These are phyloP conservation scores for Tribolium freemani DNA, from an alignment of 2,888 invertebrate species.

Conservation along the genomic window DNA sequence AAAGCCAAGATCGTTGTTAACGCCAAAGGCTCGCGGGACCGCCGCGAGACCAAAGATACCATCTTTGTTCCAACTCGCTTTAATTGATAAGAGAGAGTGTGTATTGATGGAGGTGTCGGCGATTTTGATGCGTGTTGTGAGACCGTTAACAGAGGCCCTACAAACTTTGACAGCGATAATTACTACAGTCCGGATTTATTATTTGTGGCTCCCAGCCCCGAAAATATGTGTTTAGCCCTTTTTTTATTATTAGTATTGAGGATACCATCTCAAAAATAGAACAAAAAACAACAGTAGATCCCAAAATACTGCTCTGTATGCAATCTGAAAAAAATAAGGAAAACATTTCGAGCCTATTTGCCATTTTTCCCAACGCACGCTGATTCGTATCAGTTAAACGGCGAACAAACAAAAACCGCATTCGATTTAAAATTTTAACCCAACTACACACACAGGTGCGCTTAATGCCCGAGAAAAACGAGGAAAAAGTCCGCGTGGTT, in stretches of 20 bases:
- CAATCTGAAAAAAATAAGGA: background rate
- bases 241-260: too few relatives aligned
- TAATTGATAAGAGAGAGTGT: constrained; percentile 29
- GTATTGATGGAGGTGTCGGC: constrained; percentile 15
- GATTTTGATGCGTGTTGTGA: constrained; percentile 7
- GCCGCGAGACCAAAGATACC: constrained; percentile 39
- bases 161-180: constrained; percentile 5
- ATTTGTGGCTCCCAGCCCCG: too few relatives aligned
- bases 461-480: constrained; percentile 46
- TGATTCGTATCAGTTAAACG: constrained; percentile 56
- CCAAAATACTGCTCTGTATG: background rate
- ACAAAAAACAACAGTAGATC: too few relatives aligned
- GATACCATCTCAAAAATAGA: too few relatives aligned
- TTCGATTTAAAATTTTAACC: constrained; percentile 60
- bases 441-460: constrained; percentile 54
- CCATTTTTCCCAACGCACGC: constrained; percentile 23
- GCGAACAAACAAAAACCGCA: constrained; percentile 59
- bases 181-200: background rate
- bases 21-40: constrained; percentile 37
- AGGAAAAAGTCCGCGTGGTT: constrained; percentile 34
- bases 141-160: constrained; percentile 1
- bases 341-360: background rate
- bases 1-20: constrained; percentile 40
- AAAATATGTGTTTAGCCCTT: too few relatives aligned
- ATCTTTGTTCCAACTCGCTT: constrained; percentile 31